Evolutionary conservation across 2,888 invertebrate species (phyloP).

Genomic region (Bellardia pandia): DNA sequence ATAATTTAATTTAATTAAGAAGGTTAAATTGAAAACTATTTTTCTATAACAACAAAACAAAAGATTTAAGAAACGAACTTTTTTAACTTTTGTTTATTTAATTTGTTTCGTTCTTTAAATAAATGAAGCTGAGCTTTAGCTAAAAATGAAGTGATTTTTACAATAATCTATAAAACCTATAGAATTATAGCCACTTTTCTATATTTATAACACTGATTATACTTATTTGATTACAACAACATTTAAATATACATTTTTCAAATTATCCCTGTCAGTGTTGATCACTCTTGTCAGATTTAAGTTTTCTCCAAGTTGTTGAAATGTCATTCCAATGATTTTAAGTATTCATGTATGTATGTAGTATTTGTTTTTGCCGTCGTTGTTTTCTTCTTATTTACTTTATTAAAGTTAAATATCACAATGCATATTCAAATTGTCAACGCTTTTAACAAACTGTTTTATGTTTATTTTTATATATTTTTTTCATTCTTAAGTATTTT

Average conservation of each 20-base stretch:
- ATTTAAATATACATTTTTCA: neutral
- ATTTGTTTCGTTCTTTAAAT: too few relatives aligned
- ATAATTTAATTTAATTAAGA: too few relatives aligned
- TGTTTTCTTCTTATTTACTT: slow-evolving; percentile 14
- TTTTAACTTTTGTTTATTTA: too few relatives aligned
- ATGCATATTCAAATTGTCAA: slow-evolving; percentile 56
- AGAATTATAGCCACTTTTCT: too few relatives aligned
- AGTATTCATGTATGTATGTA: neutral
- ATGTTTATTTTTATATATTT: slow-evolving; percentile 20
- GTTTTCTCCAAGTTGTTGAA: slow-evolving; percentile 15
- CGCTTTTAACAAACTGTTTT: slow-evolving; percentile 51
- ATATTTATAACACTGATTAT: neutral
- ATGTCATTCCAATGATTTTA: neutral
- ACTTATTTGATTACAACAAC: neutral
- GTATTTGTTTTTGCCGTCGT: neutral
- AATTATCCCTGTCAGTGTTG: slow-evolving; percentile 31
- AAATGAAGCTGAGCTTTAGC: too few relatives aligned
- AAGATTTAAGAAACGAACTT: too few relatives aligned
- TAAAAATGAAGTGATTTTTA: too few relatives aligned
- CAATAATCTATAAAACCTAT: too few relatives aligned
- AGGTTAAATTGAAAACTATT: too few relatives aligned
- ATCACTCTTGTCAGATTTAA: neutral
- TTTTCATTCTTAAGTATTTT: slow-evolving; percentile 1
- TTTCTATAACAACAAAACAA: too few relatives aligned
- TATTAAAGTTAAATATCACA: slow-evolving; percentile 61